Percentiles rank a stretch among this genome's conserved stretches.
phyloP scores from a whole-genome alignment of 1,140 invertebrate genomes.

The Papilio glaucus region DNA sequence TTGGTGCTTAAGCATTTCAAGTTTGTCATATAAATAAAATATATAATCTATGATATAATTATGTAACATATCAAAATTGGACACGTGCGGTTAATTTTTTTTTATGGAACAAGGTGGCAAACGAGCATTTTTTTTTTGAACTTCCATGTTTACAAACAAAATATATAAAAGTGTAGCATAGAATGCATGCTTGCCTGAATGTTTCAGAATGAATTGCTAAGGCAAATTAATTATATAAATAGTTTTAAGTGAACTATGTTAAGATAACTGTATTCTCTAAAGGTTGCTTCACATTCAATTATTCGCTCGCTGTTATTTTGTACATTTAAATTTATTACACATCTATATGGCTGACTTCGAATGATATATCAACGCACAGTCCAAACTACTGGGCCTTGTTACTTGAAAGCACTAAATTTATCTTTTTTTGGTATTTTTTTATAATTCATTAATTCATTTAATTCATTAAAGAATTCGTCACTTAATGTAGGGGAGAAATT shows the following conservation, averaged over 20 bases:
- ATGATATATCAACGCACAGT: too few species aligned
- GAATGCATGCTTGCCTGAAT: conserved; percentile 66
- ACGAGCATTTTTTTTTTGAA: too few species aligned
- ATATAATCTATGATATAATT: conserved; percentile 37
- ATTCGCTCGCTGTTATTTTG: background rate
- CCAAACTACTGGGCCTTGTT: too few species aligned
- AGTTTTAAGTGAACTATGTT: conserved; percentile 43
- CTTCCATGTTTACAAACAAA: conserved; percentile 38
- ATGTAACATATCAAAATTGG: conserved; percentile 45
- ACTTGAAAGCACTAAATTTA: too few species aligned
- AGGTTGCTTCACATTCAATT: background rate
- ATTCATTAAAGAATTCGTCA: too few species aligned
- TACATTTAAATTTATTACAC: too few species aligned
- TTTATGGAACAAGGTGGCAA: too few species aligned
- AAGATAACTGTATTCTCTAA: background rate
- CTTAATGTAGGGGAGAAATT: too few species aligned
- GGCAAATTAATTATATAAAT: conserved; percentile 48
- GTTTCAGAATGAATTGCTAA: conserved; percentile 40
- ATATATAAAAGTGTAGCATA: conserved; percentile 54
- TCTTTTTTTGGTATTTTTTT: too few species aligned
- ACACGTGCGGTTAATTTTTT: background rate
- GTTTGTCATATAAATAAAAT: background rate
- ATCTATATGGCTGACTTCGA: too few species aligned
- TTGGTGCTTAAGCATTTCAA: conserved; percentile 30
- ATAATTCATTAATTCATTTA: too few species aligned